These are phyloP conservation scores for Leptinotarsa juncta DNA, from an alignment of 2,888 invertebrate genomes.

Conservation along the genomic window DNA sequence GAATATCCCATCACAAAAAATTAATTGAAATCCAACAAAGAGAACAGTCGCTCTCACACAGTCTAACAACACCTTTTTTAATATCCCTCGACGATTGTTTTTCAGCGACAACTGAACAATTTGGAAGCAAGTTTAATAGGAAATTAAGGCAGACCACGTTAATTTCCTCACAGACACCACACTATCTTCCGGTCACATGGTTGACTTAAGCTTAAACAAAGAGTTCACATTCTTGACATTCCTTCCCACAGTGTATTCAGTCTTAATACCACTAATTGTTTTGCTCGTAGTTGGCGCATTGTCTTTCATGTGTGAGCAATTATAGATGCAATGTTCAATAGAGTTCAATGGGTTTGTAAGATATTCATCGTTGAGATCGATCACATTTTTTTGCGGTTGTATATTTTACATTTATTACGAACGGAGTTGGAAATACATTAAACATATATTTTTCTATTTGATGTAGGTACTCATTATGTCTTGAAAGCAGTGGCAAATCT, in stretches of 20 bases:
- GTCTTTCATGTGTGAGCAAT: slow-evolving; percentile 31
- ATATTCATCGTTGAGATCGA: neutral
- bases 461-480: too few relatives aligned
- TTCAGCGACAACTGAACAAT: slow-evolving; percentile 14
- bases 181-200: slow-evolving; percentile 49
- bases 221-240: slow-evolving; percentile 52
- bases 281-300: slow-evolving; percentile 34
- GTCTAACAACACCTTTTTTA: neutral
- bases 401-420: too few relatives aligned
- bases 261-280: slow-evolving; percentile 44
- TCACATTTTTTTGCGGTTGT: neutral
- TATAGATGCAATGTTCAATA: slow-evolving; percentile 25
- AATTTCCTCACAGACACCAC: slow-evolving; percentile 42
- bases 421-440: too few relatives aligned
- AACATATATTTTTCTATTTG: too few relatives aligned
- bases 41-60: neutral
- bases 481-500: too few relatives aligned
- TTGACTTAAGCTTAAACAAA: slow-evolving; percentile 52
- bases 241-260: slow-evolving; percentile 52
- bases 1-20: neutral
- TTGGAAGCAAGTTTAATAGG: slow-evolving; percentile 20
- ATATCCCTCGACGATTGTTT: slow-evolving; percentile 12
- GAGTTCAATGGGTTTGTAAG: slow-evolving; percentile 1
- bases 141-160: slow-evolving; percentile 36
- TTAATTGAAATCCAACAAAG: neutral